A percentile compares a stretch with the other conserved stretches of the same genome.
phyloP scores from a whole-genome alignment of 2,113 vertebrate genomes.

The Ochotona princeps region DNA sequence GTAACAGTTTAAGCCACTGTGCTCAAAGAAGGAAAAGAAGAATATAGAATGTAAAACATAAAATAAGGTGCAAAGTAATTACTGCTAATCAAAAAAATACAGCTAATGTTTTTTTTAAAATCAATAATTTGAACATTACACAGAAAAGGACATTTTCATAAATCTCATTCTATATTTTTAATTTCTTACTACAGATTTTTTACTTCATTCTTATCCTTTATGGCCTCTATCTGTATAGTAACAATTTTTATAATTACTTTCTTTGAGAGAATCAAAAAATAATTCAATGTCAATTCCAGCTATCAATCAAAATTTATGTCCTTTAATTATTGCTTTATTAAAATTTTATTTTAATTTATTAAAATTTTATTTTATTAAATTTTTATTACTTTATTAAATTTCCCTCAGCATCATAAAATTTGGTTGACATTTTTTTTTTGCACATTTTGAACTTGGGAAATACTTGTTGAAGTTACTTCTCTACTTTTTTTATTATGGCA shows the following conservation, averaged over 20 bases:
- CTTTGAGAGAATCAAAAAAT: background rate
- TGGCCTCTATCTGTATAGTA: background rate
- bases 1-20: too few relatives aligned
- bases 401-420: background rate
- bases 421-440: background rate
- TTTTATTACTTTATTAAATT: background rate
- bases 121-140: background rate
- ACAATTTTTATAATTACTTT: slow-evolving; percentile 1
- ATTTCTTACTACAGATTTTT: background rate
- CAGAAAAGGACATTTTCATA: background rate
- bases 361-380: too few relatives aligned
- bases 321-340: background rate
- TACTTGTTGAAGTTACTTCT: background rate
- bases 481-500: background rate
- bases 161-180: background rate
- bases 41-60: background rate
- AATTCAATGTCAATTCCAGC: background rate
- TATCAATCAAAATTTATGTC: background rate
- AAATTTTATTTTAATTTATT: too few relatives aligned
- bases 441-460: background rate
- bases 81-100: background rate
- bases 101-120: background rate
- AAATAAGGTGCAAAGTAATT: background rate
- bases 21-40: too few relatives aligned
- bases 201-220: background rate